Percentiles rank a stretch among this genome's conserved stretches.
These are phyloP conservation scores for Coenonympha glycerion DNA, from an alignment of 2,888 invertebrate species.

Conservation along the genomic window DNA sequence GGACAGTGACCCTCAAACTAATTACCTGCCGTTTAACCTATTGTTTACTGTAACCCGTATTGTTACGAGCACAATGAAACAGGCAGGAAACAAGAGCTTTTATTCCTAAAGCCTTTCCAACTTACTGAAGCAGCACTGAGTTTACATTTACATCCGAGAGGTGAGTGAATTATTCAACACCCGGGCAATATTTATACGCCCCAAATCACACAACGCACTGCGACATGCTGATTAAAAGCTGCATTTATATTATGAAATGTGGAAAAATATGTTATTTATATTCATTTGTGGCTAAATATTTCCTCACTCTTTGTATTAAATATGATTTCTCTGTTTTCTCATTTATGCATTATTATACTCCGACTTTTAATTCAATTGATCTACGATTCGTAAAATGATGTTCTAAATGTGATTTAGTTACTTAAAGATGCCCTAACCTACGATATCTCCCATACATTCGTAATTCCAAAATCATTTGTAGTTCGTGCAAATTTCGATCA, in stretches of 20 bases:
- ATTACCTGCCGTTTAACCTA: not conserved
- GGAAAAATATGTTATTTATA: not conserved
- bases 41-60: not conserved
- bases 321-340: no score
- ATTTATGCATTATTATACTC: no score
- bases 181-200: slow-evolving; percentile 16
- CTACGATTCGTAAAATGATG: no score
- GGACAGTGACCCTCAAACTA: not conserved
- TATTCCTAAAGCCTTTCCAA: not conserved
- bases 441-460: no score
- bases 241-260: not conserved
- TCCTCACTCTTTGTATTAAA: no score
- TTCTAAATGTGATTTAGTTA: no score
- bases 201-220: slow-evolving; percentile 9
- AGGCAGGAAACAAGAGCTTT: not conserved
- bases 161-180: slow-evolving; percentile 31
- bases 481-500: no score
- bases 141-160: slow-evolving; percentile 30
- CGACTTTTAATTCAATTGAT: no score
- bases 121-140: slow-evolving; percentile 6
- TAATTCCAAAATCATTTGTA: no score
- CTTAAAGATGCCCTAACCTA: no score
- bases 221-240: slow-evolving; percentile 4
- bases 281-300: not conserved
- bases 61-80: slow-evolving; percentile 1